phyloP scores from a whole-genome alignment of 2,113 vertebrate genomes.

The Osmerus mordax region DNA sequence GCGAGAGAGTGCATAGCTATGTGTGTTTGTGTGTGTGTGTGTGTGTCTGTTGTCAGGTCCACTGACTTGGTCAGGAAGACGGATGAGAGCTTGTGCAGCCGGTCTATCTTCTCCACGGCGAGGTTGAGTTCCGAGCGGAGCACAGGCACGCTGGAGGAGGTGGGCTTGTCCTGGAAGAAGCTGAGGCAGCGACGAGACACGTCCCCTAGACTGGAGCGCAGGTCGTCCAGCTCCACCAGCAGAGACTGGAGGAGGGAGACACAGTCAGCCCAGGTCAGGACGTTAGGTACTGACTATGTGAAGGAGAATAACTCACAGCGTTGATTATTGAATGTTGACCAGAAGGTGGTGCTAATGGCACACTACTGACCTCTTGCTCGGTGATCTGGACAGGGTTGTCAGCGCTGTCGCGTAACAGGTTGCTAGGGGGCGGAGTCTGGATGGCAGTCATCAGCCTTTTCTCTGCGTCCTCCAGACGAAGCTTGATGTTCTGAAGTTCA shows the following conservation, averaged over 20 bases:
- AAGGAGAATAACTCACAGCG: not conserved
- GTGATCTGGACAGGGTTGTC: slow-evolving; percentile 76
- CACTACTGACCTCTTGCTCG: slow-evolving; percentile 85
- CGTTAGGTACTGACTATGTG: too few relatives aligned
- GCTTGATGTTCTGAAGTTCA: slow-evolving; percentile 83
- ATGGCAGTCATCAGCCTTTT: slow-evolving; percentile 77
- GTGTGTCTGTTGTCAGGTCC: not conserved
- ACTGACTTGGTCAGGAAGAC: slow-evolving; percentile 90
- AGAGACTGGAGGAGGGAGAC: slow-evolving; percentile 52
- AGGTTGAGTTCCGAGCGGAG: slow-evolving; percentile 83
- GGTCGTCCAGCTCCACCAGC: slow-evolving; percentile 76
- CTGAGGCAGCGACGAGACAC: slow-evolving; percentile 79
- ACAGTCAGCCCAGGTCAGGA: not conserved
- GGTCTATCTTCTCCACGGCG: slow-evolving; percentile 84
- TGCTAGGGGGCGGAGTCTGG: slow-evolving; percentile 70
- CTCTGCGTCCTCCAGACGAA: slow-evolving; percentile 84
- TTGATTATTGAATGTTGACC: slow-evolving; percentile 3
- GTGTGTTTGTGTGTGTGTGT: not conserved
- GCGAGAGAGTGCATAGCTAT: not conserved
- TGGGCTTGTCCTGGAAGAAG: slow-evolving; percentile 86
- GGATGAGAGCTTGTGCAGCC: slow-evolving; percentile 80
- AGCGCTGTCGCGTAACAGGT: slow-evolving; percentile 61
- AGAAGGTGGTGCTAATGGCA: slow-evolving; percentile 40
- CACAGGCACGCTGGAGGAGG: slow-evolving; percentile 74
- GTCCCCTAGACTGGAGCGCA: slow-evolving; percentile 75